Conservation (phyloP, 2,888 invertebrate genomes). For the Blastobasis lacticolella region DNA sequence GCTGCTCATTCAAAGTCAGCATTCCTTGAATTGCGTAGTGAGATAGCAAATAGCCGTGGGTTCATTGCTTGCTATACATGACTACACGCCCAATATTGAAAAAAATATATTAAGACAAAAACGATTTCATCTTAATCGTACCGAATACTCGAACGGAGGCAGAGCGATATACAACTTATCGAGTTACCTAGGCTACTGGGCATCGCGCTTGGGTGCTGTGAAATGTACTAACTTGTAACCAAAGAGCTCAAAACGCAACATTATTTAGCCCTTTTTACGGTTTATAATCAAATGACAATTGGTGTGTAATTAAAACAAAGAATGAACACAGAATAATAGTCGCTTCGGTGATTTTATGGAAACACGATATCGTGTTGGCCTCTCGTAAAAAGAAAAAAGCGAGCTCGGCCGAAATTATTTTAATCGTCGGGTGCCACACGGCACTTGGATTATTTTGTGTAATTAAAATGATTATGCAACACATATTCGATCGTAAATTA, state of each 20-base stretch:
- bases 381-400: constrained; percentile 64
- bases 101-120: constrained; percentile 61
- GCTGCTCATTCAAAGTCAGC: too few relatives aligned
- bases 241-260: constrained; percentile 15
- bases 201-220: constrained; percentile 29
- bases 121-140: constrained; percentile 64
- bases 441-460: constrained; percentile 37
- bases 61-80: neutral
- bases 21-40: too few relatives aligned
- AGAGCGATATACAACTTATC: constrained; percentile 69
- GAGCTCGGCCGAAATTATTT: constrained; percentile 69
- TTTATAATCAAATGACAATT: constrained; percentile 15
- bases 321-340: constrained; percentile 52
- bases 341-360: constrained; percentile 73
- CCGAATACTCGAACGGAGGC: constrained; percentile 66
- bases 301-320: constrained; percentile 41
- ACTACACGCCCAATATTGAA: constrained; percentile 32
- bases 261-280: constrained; percentile 20
- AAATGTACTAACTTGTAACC: constrained; percentile 27
- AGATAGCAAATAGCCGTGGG: neutral
- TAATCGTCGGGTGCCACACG: constrained; percentile 65
- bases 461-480: constrained; percentile 30
- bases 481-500: too few relatives aligned
- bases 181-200: constrained; percentile 74
- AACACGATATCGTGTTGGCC: constrained; percentile 70